Conservation (phyloP, 2,113 vertebrate genomes). For the Dolichotis patagonum region DNA sequence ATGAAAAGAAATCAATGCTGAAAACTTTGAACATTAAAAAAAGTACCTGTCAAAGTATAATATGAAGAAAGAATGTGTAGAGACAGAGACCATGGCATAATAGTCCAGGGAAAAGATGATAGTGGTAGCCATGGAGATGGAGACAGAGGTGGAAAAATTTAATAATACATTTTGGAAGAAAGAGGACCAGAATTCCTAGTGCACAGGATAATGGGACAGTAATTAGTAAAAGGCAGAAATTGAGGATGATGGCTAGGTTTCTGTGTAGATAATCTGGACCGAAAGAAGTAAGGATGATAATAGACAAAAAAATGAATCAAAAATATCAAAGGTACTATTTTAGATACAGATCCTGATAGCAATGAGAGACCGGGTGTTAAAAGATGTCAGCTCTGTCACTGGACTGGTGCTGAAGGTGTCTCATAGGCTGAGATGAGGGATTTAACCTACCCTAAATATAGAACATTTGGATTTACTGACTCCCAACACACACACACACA, state of each 20-base stretch:
- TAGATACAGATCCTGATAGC: not conserved
- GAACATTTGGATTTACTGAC: not conserved
- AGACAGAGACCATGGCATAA: not conserved
- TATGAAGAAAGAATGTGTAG: not conserved
- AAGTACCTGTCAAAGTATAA: not conserved
- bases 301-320: not conserved
- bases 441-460: not conserved
- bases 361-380: not conserved
- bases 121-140: not conserved
- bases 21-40: not conserved
- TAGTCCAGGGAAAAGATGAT: not conserved
- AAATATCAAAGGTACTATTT: not conserved
- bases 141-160: no score
- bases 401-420: not conserved
- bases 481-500: not conserved
- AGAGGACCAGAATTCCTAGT: not conserved
- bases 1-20: conserved; percentile 6
- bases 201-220: not conserved
- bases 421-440: not conserved
- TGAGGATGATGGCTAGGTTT: not conserved
- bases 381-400: not conserved
- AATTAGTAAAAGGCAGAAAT: not conserved
- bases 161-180: not conserved
- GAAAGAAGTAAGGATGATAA: not conserved
- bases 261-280: not conserved